phyloP scores from a whole-genome alignment of 2,888 invertebrate species.

The Pherbina coryleti region DNA sequence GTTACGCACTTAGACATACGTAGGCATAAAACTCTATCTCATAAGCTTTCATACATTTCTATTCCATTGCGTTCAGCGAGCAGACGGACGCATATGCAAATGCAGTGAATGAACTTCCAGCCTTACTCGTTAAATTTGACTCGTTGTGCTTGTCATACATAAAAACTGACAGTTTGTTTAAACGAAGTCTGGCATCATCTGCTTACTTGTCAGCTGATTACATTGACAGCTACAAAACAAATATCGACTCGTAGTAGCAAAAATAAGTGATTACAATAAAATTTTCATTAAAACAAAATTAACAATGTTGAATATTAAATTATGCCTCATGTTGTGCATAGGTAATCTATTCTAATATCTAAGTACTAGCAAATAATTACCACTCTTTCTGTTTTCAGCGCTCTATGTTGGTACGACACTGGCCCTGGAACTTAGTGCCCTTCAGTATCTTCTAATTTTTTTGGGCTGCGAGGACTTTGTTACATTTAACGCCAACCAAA shows the following conservation, averaged over 20 bases:
- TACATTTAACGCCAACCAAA: conserved; percentile 30
- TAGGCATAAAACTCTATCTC: too few species aligned
- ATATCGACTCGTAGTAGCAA: not conserved
- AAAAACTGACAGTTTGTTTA: not conserved
- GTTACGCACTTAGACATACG: too few species aligned
- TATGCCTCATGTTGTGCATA: not conserved
- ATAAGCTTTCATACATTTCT: too few species aligned
- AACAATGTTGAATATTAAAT: not conserved
- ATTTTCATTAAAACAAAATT: not conserved
- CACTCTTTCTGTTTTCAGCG: conserved; percentile 28
- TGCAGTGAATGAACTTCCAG: too few species aligned
- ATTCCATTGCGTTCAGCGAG: too few species aligned
- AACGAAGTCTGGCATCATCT: not conserved
- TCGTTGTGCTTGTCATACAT: too few species aligned
- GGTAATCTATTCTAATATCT: not conserved
- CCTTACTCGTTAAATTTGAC: too few species aligned
- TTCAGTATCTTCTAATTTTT: conserved; percentile 51
- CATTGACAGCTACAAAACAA: not conserved
- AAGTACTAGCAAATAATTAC: not conserved
- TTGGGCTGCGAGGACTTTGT: conserved; percentile 40
- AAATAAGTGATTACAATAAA: not conserved
- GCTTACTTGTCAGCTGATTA: not conserved
- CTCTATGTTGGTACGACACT: conserved; percentile 11
- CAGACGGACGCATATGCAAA: too few species aligned
- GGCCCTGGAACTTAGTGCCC: conserved; percentile 39